Evolutionary conservation across 2,797 vertebrate genomes (phyloP).

Genomic region (Peromyscus eremicus): DNA sequence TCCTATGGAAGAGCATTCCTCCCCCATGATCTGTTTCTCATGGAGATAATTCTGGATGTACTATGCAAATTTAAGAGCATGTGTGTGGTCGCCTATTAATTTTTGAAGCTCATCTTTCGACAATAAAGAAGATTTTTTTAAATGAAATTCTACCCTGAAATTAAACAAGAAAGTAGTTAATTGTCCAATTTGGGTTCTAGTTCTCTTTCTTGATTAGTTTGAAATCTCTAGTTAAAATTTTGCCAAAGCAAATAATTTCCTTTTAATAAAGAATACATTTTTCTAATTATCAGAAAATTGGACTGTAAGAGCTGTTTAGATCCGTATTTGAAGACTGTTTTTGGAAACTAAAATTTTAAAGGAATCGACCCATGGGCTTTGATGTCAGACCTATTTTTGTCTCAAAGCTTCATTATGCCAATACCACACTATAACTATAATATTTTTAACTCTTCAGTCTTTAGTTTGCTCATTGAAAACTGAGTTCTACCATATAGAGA

Average conservation of each 20-base stretch:
- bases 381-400: slow-evolving; percentile 22
- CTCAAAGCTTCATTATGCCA: background rate
- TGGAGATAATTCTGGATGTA: slow-evolving; percentile 47
- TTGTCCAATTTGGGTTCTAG: slow-evolving; percentile 14
- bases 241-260: slow-evolving; percentile 20
- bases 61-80: background rate
- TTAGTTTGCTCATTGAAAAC: slow-evolving; percentile 41
- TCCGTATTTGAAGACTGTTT: slow-evolving; percentile 32
- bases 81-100: background rate
- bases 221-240: slow-evolving; percentile 38
- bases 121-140: background rate
- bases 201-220: slow-evolving; percentile 39
- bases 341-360: slow-evolving; percentile 25
- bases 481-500: background rate
- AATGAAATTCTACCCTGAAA: slow-evolving; percentile 10
- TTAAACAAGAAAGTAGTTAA: slow-evolving; percentile 19
- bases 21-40: background rate
- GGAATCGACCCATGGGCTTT: slow-evolving; percentile 17
- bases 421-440: background rate
- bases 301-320: background rate
- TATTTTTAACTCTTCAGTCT: background rate
- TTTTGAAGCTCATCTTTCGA: background rate
- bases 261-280: slow-evolving; percentile 16
- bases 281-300: background rate
- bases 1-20: slow-evolving; percentile 50